Evolutionary conservation across 2,113 vertebrate genomes (phyloP), one percentile per base, ranked within the genome.

Genomic region (Ceyx melanurus): DNA sequence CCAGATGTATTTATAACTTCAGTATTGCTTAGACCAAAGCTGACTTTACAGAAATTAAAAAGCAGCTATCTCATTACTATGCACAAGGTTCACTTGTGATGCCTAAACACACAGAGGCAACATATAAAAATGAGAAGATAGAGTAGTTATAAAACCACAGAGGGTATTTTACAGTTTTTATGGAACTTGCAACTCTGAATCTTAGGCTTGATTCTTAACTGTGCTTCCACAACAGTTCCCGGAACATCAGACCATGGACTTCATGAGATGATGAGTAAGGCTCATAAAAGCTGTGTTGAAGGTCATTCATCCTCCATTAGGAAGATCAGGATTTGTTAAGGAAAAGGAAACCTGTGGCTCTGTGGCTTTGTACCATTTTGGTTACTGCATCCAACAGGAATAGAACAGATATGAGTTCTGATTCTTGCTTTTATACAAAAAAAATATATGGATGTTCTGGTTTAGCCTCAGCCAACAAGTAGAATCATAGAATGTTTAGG

Each of bases 61-160:
- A 54, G 42, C 46, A 92, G 16, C 23, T 68, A 45, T 79, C 76
- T 73, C 0, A 61, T 79, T 87, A 68, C 37, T 87, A 23, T n/a
- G 78, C 53, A 74, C 31, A 28, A 53, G 82, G 7, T 85, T 84
- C 82, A 80, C 42, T 57, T 89, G 40, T 45, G 35, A 71, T 72
- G 18, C 29, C 21, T 66, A 72, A 92, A 46, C 17, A 56, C 26
- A 45, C 10, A 43, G 35, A 70, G 6, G 18, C 29, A 77, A 82
- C 48, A 91, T n/a, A 78, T 35, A 65, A 87, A 86, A 91, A 70
- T 70, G 10, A 65, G 58, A 93, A 82, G 48, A 91, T 26, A 73
- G 11, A 77, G 56, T 25, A 58, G 19, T 81, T 88, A 70, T 40
- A 81, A 88, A 92, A 42, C 26, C 5, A 10, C 21, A 77, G 23